Conservation (phyloP, 2,797 vertebrate genomes). For the Centropyge bicolor region DNA sequence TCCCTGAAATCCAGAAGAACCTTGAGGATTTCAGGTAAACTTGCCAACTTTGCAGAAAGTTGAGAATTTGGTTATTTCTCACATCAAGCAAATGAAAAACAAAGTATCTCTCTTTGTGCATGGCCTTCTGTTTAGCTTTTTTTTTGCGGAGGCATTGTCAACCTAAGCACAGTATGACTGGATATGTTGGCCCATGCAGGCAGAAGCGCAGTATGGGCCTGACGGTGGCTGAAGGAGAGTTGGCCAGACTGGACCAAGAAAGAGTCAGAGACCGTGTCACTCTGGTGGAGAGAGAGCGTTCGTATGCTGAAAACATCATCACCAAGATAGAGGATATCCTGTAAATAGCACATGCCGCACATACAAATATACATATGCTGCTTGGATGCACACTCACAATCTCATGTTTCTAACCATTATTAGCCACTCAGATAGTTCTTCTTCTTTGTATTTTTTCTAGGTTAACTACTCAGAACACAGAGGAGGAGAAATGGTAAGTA, state of each 20-base stretch:
- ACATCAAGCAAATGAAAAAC: not conserved
- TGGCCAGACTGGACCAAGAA: conserved; percentile 91
- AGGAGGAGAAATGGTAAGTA: conserved; percentile 94
- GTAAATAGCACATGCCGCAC: conserved; percentile 83
- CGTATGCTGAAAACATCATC: conserved; percentile 94
- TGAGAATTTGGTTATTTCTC: not conserved
- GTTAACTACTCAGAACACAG: conserved; percentile 90
- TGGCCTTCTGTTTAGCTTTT: not conserved
- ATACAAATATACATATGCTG: not conserved
- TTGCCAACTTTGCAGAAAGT: not conserved
- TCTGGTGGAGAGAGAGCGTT: conserved; percentile 92
- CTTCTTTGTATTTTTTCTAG: conserved; percentile 74
- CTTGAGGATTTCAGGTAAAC: conserved; percentile 96
- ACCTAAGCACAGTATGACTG: not conserved
- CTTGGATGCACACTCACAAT: not conserved
- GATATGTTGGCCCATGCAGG: conserved; percentile 79
- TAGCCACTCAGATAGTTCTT: not conserved
- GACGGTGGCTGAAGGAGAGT: conserved; percentile 93
- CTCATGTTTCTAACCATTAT: not conserved
- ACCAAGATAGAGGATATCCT: conserved; percentile 95
- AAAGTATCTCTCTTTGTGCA: not conserved
- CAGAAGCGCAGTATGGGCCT: conserved; percentile 98
- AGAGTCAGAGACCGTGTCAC: conserved; percentile 88
- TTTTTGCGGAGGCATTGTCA: not conserved
- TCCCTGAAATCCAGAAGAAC: conserved; percentile 93